Percentiles rank a stretch among this genome's conserved stretches.
These are phyloP conservation scores for Anolis sagrei DNA, from an alignment of 2,113 vertebrate species.

Conservation along the genomic window DNA sequence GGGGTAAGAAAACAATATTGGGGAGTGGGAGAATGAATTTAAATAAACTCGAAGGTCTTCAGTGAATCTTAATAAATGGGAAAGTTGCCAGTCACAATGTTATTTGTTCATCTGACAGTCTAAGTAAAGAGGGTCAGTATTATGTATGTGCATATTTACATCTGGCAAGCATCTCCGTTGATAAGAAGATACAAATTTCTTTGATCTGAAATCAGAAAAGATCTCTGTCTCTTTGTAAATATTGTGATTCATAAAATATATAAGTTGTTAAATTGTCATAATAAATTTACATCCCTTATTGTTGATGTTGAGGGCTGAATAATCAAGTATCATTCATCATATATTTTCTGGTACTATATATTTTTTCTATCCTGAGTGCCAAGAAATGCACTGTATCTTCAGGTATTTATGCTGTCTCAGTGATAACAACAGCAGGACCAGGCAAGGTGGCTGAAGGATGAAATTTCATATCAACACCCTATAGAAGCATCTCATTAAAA, in stretches of 20 bases:
- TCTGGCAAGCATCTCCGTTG: constrained; percentile 56
- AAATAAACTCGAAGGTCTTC: constrained; percentile 65
- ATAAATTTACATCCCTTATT: constrained; percentile 35
- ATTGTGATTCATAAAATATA: constrained; percentile 32
- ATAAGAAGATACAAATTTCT: constrained; percentile 53
- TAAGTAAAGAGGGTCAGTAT: constrained; percentile 48
- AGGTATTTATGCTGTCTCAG: neutral
- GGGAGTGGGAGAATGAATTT: constrained; percentile 62
- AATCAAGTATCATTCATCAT: neutral
- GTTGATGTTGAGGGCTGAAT: constrained; percentile 32
- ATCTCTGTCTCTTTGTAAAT: constrained; percentile 45
- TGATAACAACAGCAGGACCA: neutral
- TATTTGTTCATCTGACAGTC: constrained; percentile 55
- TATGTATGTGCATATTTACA: constrained; percentile 51
- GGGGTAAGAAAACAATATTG: constrained; percentile 62
- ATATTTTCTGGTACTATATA: neutral
- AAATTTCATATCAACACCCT: neutral
- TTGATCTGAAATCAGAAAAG: constrained; percentile 38
- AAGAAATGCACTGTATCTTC: neutral
- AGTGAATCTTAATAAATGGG: constrained; percentile 67
- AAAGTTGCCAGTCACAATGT: constrained; percentile 53
- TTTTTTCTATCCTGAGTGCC: neutral
- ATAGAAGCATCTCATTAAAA: neutral
- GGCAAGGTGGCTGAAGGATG: neutral
- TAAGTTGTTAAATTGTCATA: constrained; percentile 30